These are phyloP conservation scores for Pheosia tremula DNA, from an alignment of 2,888 invertebrate species.

Conservation along the genomic window DNA sequence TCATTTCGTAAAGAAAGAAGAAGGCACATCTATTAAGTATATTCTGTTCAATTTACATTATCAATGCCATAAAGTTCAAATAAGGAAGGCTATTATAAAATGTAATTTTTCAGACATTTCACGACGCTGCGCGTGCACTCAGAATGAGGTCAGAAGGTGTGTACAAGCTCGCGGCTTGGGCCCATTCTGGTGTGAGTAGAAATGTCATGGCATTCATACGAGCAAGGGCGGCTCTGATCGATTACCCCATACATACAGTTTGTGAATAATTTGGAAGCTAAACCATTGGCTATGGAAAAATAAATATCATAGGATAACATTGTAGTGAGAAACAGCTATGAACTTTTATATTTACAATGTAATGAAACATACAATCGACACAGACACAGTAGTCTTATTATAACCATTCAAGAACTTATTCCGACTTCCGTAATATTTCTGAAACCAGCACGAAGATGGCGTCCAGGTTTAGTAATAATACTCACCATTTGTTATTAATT, in stretches of 20 bases:
- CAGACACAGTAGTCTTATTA: too few species aligned
- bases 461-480: too few species aligned
- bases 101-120: conserved; percentile 58
- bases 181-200: conserved; percentile 48
- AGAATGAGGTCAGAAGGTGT: conserved; percentile 55
- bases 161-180: conserved; percentile 41
- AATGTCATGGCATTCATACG: conserved; percentile 68
- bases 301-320: too few species aligned
- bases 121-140: conserved; percentile 41
- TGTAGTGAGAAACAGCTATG: too few species aligned
- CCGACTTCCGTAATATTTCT: too few species aligned
- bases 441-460: too few species aligned
- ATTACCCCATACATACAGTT: conserved; percentile 38
- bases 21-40: conserved; percentile 4
- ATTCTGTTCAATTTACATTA: neutral
- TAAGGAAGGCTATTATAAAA: conserved; percentile 7
- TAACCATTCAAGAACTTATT: too few species aligned
- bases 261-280: conserved; percentile 19
- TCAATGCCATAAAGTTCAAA: conserved; percentile 5
- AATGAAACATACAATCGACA: too few species aligned
- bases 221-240: conserved; percentile 57
- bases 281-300: neutral
- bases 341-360: too few species aligned
- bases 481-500: too few species aligned
- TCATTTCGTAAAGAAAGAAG: neutral